A percentile compares a stretch with the other conserved stretches of the same genome.
Evolutionary conservation across 2,888 invertebrate genomes (phyloP).

Genomic region (Leuctra nigra): DNA sequence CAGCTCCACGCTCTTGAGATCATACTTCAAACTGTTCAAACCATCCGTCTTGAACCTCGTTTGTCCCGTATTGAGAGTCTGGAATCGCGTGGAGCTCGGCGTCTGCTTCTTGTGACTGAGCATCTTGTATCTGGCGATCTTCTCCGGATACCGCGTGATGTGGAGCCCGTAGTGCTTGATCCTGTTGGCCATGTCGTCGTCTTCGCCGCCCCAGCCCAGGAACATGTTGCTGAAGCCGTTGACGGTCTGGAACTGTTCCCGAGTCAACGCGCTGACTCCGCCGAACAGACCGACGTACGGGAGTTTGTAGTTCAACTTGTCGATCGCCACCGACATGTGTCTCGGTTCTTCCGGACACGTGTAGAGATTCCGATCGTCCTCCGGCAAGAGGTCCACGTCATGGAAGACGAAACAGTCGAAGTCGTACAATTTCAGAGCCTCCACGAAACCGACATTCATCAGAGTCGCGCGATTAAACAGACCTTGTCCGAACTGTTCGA

Average conservation of each 20-base stretch:
- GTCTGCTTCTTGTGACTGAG: slow-evolving; percentile 83
- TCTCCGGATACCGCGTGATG: slow-evolving; percentile 87
- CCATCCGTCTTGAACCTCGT: slow-evolving; percentile 82
- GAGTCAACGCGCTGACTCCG: slow-evolving; percentile 87
- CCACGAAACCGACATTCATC: slow-evolving; percentile 93
- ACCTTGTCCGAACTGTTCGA: slow-evolving; percentile 51
- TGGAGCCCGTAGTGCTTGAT: slow-evolving; percentile 69
- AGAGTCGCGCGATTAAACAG: slow-evolving; percentile 90
- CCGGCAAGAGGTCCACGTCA: slow-evolving; percentile 90
- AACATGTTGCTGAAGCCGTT: slow-evolving; percentile 93
- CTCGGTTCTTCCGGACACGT: slow-evolving; percentile 85
- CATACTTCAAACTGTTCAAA: slow-evolving; percentile 75
- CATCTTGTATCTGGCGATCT: slow-evolving; percentile 95
- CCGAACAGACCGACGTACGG: slow-evolving; percentile 91
- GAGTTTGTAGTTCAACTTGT: slow-evolving; percentile 72
- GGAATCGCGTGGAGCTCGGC: slow-evolving; percentile 84
- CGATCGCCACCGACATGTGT: slow-evolving; percentile 90
- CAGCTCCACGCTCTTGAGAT: slow-evolving; percentile 57
- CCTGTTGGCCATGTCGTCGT: slow-evolving; percentile 87
- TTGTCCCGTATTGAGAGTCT: slow-evolving; percentile 75
- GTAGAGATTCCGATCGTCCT: slow-evolving; percentile 88
- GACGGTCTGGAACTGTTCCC: slow-evolving; percentile 75
- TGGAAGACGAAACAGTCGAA: slow-evolving; percentile 94
- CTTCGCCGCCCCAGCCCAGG: slow-evolving; percentile 99
- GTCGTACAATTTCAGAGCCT: slow-evolving; percentile 66